phyloP scores from a whole-genome alignment of 2,797 vertebrate species.

The Notolabrus celidotus region DNA sequence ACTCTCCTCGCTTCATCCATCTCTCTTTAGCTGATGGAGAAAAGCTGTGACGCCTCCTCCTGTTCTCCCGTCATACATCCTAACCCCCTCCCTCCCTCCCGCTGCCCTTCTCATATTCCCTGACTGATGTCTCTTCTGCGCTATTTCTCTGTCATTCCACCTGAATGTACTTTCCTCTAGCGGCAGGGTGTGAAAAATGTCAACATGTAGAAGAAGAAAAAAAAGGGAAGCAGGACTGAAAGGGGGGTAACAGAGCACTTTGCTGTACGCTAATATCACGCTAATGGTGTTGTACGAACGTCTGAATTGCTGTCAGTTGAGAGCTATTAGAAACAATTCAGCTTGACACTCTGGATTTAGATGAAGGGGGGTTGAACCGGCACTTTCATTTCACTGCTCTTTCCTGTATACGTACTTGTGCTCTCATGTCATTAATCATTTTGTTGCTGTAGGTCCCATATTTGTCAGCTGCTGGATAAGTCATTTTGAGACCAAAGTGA shows the following conservation, averaged over 20 bases:
- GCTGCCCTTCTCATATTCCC: conserved; percentile 57
- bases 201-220: conserved; percentile 32
- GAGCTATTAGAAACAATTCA: conserved; percentile 61
- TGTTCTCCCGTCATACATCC: conserved; percentile 50
- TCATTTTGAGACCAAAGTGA: conserved; percentile 58
- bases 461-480: conserved; percentile 62
- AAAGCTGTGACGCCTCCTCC: conserved; percentile 62
- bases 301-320: conserved; percentile 48
- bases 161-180: conserved; percentile 42
- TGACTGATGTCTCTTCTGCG: conserved; percentile 62
- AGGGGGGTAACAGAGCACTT: conserved; percentile 26
- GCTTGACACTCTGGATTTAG: conserved; percentile 58
- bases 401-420: conserved; percentile 35
- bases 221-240: not conserved
- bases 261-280: conserved; percentile 44
- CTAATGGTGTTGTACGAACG: conserved; percentile 50
- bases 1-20: conserved; percentile 57
- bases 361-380: conserved; percentile 53
- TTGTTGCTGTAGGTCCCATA: conserved; percentile 57
- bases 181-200: conserved; percentile 37
- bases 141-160: conserved; percentile 55
- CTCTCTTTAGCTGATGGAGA: conserved; percentile 68
- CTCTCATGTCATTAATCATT: conserved; percentile 69
- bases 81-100: conserved; percentile 37
- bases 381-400: conserved; percentile 43